phyloP scores from a whole-genome alignment of 2,797 vertebrate species.

The Chiloscyllium punctatum region DNA sequence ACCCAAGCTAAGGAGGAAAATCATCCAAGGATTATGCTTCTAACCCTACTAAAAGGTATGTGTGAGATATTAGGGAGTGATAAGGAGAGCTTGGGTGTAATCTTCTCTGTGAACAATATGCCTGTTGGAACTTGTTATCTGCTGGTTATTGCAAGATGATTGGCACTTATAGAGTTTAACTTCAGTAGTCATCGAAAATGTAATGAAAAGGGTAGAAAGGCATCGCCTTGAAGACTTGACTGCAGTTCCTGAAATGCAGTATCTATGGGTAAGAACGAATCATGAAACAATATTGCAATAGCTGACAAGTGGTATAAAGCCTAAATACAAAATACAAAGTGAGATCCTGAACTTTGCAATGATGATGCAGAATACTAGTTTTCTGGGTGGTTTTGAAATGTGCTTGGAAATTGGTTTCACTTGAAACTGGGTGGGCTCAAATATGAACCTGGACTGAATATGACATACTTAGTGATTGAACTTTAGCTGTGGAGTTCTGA shows the following conservation, averaged over 20 bases:
- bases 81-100: not conserved
- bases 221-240: not conserved
- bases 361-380: not conserved
- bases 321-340: not conserved
- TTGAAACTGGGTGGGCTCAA: not conserved
- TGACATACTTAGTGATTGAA: not conserved
- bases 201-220: not conserved
- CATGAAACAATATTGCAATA: not conserved
- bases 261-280: not conserved
- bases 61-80: not conserved
- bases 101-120: not conserved
- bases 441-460: not conserved
- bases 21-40: not conserved
- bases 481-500: not conserved
- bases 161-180: not conserved
- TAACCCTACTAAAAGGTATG: not conserved
- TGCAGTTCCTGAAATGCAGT: not conserved
- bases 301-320: not conserved
- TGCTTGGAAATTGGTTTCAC: not conserved
- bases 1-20: not conserved
- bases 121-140: not conserved
- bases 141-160: not conserved
- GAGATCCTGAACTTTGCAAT: not conserved
- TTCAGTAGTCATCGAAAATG: not conserved
- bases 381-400: not conserved